These are phyloP conservation scores for Danaus chrysippus DNA, from an alignment of 2,888 invertebrate species.

Conservation along the genomic window DNA sequence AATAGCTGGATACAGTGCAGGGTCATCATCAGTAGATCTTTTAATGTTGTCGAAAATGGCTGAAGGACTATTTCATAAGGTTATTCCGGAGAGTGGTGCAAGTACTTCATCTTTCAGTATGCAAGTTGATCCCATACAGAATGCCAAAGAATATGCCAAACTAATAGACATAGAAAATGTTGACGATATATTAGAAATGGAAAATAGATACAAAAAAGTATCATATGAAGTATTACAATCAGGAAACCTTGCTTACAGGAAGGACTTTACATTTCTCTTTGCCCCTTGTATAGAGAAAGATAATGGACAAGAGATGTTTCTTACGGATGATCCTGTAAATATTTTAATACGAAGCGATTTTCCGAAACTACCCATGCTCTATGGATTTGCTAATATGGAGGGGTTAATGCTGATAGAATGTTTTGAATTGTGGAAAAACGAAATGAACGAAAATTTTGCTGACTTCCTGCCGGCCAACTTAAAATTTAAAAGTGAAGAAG, in stretches of 20 bases:
- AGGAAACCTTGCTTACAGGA: conserved; percentile 19
- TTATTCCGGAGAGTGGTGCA: conserved; percentile 48
- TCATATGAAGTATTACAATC: conserved; percentile 37
- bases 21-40: conserved; percentile 46
- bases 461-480: conserved; percentile 47
- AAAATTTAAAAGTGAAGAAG: conserved; percentile 37
- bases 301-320: conserved; percentile 36
- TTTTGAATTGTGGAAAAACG: conserved; percentile 39
- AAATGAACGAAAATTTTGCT: conserved; percentile 47
- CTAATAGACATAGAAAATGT: conserved; percentile 37
- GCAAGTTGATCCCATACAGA: conserved; percentile 45
- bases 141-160: conserved; percentile 44
- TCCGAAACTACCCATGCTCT: conserved; percentile 41
- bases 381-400: conserved; percentile 44
- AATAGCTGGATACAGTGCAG: conserved; percentile 49
- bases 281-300: conserved; percentile 40
- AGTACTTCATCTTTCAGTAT: conserved; percentile 36
- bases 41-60: conserved; percentile 44
- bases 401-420: conserved; percentile 31
- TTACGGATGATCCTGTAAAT: conserved; percentile 41
- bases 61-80: conserved; percentile 47
- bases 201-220: conserved; percentile 45
- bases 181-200: conserved; percentile 41
- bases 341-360: conserved; percentile 42
- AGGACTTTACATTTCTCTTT: conserved; percentile 33